phyloP scores from a whole-genome alignment of 2,113 vertebrate species.

The Entelurus aequoreus region DNA sequence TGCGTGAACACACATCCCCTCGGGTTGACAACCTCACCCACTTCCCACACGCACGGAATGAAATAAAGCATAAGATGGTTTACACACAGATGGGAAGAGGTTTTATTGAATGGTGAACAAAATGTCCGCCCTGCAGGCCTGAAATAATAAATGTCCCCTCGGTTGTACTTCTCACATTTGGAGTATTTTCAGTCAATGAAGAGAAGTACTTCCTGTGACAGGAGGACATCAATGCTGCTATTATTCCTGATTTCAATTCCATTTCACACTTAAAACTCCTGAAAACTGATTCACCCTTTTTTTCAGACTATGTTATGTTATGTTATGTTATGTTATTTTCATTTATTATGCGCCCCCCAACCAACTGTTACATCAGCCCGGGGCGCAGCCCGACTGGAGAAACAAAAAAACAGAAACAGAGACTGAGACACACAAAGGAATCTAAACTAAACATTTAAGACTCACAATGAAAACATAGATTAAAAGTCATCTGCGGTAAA shows the following conservation, averaged over 20 bases:
- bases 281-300: neutral
- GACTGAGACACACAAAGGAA: too few species aligned
- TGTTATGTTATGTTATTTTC: too few species aligned
- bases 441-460: too few species aligned
- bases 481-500: too few species aligned
- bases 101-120: constrained; percentile 58
- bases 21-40: constrained; percentile 43
- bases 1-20: constrained; percentile 34
- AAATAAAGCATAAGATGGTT: constrained; percentile 54
- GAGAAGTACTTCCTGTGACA: constrained; percentile 80
- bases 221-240: constrained; percentile 82
- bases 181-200: constrained; percentile 78
- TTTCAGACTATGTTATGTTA: too few species aligned
- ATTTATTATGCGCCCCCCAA: too few species aligned
- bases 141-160: constrained; percentile 66
- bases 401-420: too few species aligned
- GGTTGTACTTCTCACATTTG: constrained; percentile 19
- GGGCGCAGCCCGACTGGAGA: too few species aligned
- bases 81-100: constrained; percentile 47
- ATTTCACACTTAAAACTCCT: constrained; percentile 40
- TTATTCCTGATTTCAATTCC: constrained; percentile 85
- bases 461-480: too few species aligned
- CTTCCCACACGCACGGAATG: constrained; percentile 44
- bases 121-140: constrained; percentile 61
- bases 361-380: too few species aligned